Percentiles rank a stretch among this genome's conserved stretches.
These are phyloP conservation scores for Listronotus oregonensis DNA, from an alignment of 1,140 invertebrate genomes.

Conservation along the genomic window DNA sequence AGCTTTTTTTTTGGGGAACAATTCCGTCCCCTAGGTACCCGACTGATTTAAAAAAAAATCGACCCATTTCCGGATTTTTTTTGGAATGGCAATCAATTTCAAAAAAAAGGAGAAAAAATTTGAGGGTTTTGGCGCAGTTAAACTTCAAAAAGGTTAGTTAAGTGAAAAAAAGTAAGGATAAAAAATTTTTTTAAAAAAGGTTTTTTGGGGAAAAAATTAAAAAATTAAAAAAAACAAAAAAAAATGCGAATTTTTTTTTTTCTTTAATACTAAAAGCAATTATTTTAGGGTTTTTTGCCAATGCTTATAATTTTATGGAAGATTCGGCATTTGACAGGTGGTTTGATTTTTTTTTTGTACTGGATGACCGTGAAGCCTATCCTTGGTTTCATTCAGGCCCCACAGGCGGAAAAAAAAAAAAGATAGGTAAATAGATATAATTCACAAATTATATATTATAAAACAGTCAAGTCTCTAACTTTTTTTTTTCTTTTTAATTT, in stretches of 20 bases:
- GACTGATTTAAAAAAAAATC: slow-evolving; percentile 98
- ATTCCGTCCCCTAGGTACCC: slow-evolving; percentile 98
- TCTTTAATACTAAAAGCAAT: too few relatives aligned
- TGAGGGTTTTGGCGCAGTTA: slow-evolving; percentile 97
- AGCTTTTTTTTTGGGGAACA: slow-evolving; percentile 89
- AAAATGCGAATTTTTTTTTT: too few relatives aligned
- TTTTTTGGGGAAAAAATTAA: too few relatives aligned
- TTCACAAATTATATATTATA: too few relatives aligned
- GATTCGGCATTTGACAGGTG: slow-evolving; percentile 88
- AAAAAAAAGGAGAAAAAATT: slow-evolving; percentile 98
- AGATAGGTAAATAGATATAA: slow-evolving; percentile 21
- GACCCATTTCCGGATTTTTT: slow-evolving; percentile 92
- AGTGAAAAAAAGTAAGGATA: too few relatives aligned
- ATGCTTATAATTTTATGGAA: slow-evolving; percentile 87
- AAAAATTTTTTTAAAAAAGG: too few relatives aligned
- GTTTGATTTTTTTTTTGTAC: slow-evolving; percentile 87
- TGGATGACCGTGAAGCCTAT: slow-evolving; percentile 91
- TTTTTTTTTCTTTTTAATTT: too few relatives aligned
- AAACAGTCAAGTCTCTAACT: too few relatives aligned
- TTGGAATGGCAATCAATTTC: slow-evolving; percentile 92
- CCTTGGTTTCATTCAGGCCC: slow-evolving; percentile 90
- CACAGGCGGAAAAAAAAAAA: slow-evolving; percentile 42
- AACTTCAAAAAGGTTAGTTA: slow-evolving; percentile 87
- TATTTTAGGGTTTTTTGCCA: slow-evolving; percentile 76
- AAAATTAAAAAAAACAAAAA: too few relatives aligned